Evolutionary conservation across 2,888 invertebrate genomes (phyloP), one percentile per base, ranked within the genome.

Genomic region (Scaptomyza flava): DNA sequence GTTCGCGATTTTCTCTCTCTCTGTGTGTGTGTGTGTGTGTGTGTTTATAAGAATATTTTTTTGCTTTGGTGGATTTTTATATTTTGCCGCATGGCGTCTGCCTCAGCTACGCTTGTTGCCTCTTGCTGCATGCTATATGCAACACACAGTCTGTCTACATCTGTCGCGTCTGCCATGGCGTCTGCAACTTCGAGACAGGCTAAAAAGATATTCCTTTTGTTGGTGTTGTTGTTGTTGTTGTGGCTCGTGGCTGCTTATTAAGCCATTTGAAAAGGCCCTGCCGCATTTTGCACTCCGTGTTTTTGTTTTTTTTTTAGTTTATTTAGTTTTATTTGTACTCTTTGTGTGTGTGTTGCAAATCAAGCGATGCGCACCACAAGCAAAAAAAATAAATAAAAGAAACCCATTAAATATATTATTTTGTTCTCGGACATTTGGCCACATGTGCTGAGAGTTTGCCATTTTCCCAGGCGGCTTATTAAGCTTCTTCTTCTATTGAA

Each of bases 81-180:
- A 85, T 88, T 88, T 83, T 82, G 82, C 89, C 87, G 82, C 82
- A 82, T 82, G 89, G 84, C 87, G 81, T 71, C 88, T 65, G 69
- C 87, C 88, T 71, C 80, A 60, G 69, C 57, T 33, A n/a, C 64
- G 46, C 54, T 60, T 48, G 79, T 48, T 60, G 72, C 67, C 46
- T 52, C 51, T 1, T 42, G 43, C 43, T 41, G 36, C 58, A 46
- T 47, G 46, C 46, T 34, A n/a, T 12, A 14, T 45, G 59, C 81
- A 64, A 67, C 67, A 67, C 53, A 17, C 42, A 58, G 62, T 23
- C 78, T 68, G 78, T 81, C 79, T 84, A 81, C 53, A 59, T 51
- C 56, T 68, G 82, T 48, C 50, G 60, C 72, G 81, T 86, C 87
- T 82, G 89, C 86, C 81, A 81, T 85, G 86, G 82, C 86, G 81